These are phyloP conservation scores for Drosophila lacteicornis DNA, from an alignment of 1,140 invertebrate genomes.

Conservation along the genomic window DNA sequence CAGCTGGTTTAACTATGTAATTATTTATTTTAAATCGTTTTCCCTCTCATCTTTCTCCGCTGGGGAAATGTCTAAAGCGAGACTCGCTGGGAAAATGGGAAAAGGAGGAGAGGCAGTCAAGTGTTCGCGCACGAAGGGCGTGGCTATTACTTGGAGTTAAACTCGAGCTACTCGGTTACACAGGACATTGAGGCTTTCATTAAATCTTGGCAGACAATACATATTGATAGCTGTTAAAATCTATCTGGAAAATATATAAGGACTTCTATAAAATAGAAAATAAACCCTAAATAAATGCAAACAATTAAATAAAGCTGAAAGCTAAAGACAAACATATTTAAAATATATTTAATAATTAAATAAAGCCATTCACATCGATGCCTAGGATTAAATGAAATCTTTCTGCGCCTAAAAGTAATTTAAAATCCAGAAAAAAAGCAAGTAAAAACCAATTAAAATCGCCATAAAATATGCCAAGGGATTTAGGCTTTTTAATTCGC, in stretches of 20 bases:
- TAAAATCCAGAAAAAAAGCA: neutral
- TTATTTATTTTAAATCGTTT: conserved; percentile 67
- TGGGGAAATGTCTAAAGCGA: neutral
- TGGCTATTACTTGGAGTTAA: conserved; percentile 4
- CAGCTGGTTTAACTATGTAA: conserved; percentile 57
- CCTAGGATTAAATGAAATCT: neutral
- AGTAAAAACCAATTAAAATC: conserved; percentile 3
- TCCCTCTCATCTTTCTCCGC: conserved; percentile 35
- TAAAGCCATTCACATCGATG: neutral
- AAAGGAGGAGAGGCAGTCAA: conserved; percentile 7
- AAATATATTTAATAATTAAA: neutral
- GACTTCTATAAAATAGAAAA: neutral
- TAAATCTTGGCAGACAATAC: neutral
- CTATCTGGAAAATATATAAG: neutral
- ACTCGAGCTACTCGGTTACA: neutral
- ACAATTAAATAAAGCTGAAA: neutral
- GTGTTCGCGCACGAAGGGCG: conserved; percentile 30
- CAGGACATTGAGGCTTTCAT: neutral
- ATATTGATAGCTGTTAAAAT: neutral
- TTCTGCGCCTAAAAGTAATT: neutral
- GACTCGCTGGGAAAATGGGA: conserved; percentile 1
- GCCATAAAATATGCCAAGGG: conserved; percentile 1
- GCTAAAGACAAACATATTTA: neutral
- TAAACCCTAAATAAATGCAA: neutral
- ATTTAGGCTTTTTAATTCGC: neutral